Base-by-base conservation (phyloP, 2,888 invertebrate species). In the Hymenopus coronatus region DNA sequence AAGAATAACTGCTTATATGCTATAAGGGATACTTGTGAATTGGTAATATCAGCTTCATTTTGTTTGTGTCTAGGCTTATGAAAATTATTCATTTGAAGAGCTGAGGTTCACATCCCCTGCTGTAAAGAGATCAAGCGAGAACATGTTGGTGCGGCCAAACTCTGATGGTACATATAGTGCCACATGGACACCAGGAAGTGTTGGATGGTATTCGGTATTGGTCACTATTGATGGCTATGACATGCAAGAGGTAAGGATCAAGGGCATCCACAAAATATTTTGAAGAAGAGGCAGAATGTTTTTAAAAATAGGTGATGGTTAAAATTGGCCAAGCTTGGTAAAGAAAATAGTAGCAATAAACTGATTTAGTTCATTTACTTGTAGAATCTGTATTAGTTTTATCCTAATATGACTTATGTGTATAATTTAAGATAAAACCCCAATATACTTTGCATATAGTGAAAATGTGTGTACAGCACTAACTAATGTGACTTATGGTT, bases 31-130 rank as follows among this genome's bases (percentile, higher is more conserved):
- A 40, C 6, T 40, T 40, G 12, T 40, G 40, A 40, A 40, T 40
- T 40, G 40, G 40, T 40, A 40, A 1, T 40, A 40, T 12, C 12
- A 90, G 90, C 0, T 40, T 40, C 40, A 1, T 40, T 12, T 70
- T 70, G 25, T 70, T 70, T 70, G 89, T 89, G 92, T 92, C 20
- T 94, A 97, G 96, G 96, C 96, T 0, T 98, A 97, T 93, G 97
- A 97, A 92, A 97, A 97, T 92, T 98, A 97, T 92, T 98, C 98
- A 0, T 98, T 99, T 93, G 99, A 99, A 93, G 99, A 99, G 93
- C 93, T 99, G 83, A 96, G 99, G 70, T 96, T 94, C 91, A 94
- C 96, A 88, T 96, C 96, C 8, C 96, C 97, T 1, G 94, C 95
- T 0, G 94, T 96, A 27, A 95, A 96, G 88, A 93, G 96, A 84